Evolutionary conservation across 37 sponge, comb jelly and placozoan species (phyloP).

Genomic region (Crambe crambe): DNA sequence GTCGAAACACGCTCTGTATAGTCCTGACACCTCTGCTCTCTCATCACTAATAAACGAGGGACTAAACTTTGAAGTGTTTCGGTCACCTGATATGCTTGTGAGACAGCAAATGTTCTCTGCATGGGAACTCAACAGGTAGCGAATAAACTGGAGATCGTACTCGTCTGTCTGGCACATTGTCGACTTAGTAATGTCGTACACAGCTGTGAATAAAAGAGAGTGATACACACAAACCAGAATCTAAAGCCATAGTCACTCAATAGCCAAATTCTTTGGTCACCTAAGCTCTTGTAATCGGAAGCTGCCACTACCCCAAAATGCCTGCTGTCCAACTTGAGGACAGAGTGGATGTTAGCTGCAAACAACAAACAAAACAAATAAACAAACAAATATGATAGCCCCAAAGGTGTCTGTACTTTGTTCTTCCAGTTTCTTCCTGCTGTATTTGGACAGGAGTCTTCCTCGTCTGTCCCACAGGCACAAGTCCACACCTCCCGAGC

Average conservation of each 20-base stretch:
- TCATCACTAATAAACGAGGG: too few relatives aligned
- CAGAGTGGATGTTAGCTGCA: constrained; percentile 29
- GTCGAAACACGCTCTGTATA: too few relatives aligned
- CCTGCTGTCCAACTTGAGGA: constrained; percentile 52
- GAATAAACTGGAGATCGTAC: constrained; percentile 40
- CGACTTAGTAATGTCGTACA: constrained; percentile 58
- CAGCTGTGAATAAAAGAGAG: constrained; percentile 27
- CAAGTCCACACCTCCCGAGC: constrained; percentile 67
- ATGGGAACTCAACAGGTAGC: constrained; percentile 40
- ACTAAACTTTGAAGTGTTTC: background rate
- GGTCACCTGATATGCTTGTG: constrained; percentile 48
- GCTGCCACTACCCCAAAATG: constrained; percentile 69
- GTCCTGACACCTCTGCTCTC: too few relatives aligned
- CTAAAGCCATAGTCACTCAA: background rate
- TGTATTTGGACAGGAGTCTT: constrained; percentile 26
- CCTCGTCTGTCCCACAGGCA: constrained; percentile 71
- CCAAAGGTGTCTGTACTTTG: background rate
- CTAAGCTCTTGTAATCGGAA: constrained; percentile 45
- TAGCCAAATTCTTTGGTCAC: constrained; percentile 6
- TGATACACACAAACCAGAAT: too few relatives aligned
- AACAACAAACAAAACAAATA: background rate
- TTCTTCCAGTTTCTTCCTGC: constrained; percentile 16
- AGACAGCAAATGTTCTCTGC: constrained; percentile 37
- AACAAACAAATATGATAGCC: background rate
- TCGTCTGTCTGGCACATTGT: constrained; percentile 32